Evolutionary conservation across 2,113 vertebrate species (phyloP).

Genomic region (Boulengeromyrus knoepffleri): DNA sequence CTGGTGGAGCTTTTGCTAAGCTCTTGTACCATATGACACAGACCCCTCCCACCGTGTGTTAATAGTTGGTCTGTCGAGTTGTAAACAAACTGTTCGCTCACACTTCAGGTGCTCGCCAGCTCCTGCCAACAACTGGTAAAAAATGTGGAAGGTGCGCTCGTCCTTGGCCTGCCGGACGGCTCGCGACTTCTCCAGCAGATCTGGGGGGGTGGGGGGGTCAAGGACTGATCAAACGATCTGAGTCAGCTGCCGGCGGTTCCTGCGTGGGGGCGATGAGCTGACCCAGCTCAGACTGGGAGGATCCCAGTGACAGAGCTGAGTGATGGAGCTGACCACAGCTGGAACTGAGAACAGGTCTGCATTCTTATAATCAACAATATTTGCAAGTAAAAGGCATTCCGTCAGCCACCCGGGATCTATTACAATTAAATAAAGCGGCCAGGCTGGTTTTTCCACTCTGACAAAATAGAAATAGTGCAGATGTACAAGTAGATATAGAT

Average conservation of each 20-base stretch:
- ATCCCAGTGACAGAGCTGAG: not conserved
- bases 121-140: slow-evolving; percentile 88
- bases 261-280: not conserved
- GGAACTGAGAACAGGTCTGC: not conserved
- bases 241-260: not conserved
- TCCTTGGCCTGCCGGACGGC: slow-evolving; percentile 97
- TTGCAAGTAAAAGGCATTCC: not conserved
- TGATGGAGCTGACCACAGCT: not conserved
- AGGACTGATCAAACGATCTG: slow-evolving; percentile 39
- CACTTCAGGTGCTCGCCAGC: slow-evolving; percentile 87
- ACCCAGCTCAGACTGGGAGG: not conserved
- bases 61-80: not conserved
- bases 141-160: slow-evolving; percentile 91
- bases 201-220: slow-evolving; percentile 62
- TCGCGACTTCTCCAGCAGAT: slow-evolving; percentile 91
- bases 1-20: not conserved
- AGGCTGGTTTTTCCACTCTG: not conserved
- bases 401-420: not conserved
- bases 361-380: not conserved
- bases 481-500: not conserved
- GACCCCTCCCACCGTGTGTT: not conserved
- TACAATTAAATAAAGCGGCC: not conserved
- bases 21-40: not conserved
- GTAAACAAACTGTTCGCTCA: slow-evolving; percentile 50
- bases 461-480: not conserved